Evolutionary conservation across 2,797 vertebrate species (phyloP), one percentile per base, ranked within the genome.

Genomic region (Pangasius mekongensis): DNA sequence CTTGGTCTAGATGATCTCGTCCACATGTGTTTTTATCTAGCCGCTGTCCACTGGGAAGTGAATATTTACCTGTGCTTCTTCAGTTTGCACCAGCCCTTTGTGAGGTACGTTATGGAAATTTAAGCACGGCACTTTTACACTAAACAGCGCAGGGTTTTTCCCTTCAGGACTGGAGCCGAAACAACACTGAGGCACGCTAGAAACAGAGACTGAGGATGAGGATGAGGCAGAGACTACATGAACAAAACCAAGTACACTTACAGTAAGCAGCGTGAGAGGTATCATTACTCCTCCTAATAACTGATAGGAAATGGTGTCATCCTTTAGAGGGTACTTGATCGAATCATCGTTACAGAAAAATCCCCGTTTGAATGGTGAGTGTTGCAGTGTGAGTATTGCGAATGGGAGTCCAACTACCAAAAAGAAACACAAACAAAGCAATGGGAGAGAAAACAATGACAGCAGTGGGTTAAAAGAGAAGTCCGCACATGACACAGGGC

Each of bases 291-390:
- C 98, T 93, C 97, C 97, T 97, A 99, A 97, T 95, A 99, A 98
- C 92, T 96, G 93, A 97, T 97, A 97, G 95, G 98, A 95, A 95
- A 99, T 98, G 97, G 98, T 99, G 97, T 99, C 98, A 92, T 97
- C 98, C 96, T 97, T 99, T 96, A 95, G 94, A 89, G 98, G 98
- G 94, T 97, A 99, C 94, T 96, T 97, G 98, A 99, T 97, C 90
- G 98, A 96, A 94, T 98, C 98, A 94, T 99, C 98, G 94, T 95
- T 98, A 99, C 98, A 99, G 98, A 98, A 99, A 97, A 98, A 95
- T 96, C 98, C 98, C 93, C 97, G 96, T 91, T 95, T 97, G 96
- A 98, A 99, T 93, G 98, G 96, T 91, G 91, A 95, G 95, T 97
- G 97, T 93, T 91, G 95, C 91, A 93, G 93, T 95, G 92, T 97